Evolutionary conservation across 2,888 invertebrate genomes (phyloP), one percentile per base, ranked within the genome.

Genomic region (Patella depressa): DNA sequence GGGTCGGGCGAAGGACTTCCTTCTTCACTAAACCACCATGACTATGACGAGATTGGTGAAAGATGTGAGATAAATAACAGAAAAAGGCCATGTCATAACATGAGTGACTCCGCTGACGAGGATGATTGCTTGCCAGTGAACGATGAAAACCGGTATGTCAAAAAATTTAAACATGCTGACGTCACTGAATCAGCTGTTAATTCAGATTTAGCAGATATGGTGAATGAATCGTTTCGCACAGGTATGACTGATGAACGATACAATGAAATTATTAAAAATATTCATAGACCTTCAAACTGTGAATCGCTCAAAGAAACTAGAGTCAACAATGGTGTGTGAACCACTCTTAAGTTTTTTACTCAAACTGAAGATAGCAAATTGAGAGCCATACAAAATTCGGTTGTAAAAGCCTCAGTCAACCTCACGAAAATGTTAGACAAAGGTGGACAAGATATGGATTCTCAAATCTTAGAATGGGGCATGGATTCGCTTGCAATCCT

Each of bases 121-220:
- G 29, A 29, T 29, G 29, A 29, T 29, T 29, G 29, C 29, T 29
- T 29, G 29, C 29, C 29, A 29, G 2, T 29, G 29, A 29, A 29
- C 29, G 29, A 29, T 29, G 29, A 29, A 29, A 29, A 29, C 29
- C 2, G 29, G 1, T 57, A 57, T 57, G 57, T 17, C 57, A 57
- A 57, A 17, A 57, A 57, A 57, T 57, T 57, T 57, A 57, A 57
- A 57, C 12, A 57, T 15, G 57, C 12, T 17, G 57, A 57, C 17
- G 17, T 57, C 14, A 57, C 17, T 12, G 57, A 57, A 15, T 57
- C 2, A 57, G 57, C 12, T 12, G 57, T 57, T 12, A 57, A 57
- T 57, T 57, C 57, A 57, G 57, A 57, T 57, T 57, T 57, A 57
- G 57, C 57, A 12, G 57, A 57, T 15, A 57, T 57, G 57, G 57